phyloP scores from a whole-genome alignment of 2,113 vertebrate genomes.

The Taurulus bubalis region DNA sequence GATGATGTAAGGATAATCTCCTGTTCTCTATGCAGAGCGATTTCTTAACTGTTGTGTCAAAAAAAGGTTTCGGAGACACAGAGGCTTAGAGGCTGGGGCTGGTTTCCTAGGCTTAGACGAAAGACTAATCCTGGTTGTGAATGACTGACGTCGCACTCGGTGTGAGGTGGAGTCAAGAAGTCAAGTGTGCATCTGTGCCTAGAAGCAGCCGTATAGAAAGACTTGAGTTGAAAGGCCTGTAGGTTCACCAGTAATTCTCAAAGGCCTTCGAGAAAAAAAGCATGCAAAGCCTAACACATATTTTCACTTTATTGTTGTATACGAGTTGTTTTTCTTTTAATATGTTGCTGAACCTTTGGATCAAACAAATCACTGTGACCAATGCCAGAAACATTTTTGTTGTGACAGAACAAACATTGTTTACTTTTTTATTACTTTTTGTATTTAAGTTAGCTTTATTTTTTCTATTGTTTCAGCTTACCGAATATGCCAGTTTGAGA shows the following conservation, averaged over 20 bases:
- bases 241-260: slow-evolving; percentile 50
- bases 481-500: slow-evolving; percentile 78
- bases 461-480: slow-evolving; percentile 69
- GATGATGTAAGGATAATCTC: slow-evolving; percentile 63
- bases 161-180: slow-evolving; percentile 37
- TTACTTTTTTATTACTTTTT: slow-evolving; percentile 76
- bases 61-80: slow-evolving; percentile 41
- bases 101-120: slow-evolving; percentile 58
- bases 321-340: slow-evolving; percentile 67
- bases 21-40: slow-evolving; percentile 77
- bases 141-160: slow-evolving; percentile 13
- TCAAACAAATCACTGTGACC: slow-evolving; percentile 86
- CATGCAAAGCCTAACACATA: slow-evolving; percentile 61
- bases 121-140: slow-evolving; percentile 38
- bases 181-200: slow-evolving; percentile 57
- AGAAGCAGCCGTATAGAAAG: slow-evolving; percentile 51
- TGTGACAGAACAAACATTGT: slow-evolving; percentile 69
- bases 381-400: slow-evolving; percentile 75
- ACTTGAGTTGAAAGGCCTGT: slow-evolving; percentile 40
- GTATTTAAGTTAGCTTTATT: slow-evolving; percentile 74
- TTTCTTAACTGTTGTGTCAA: slow-evolving; percentile 63
- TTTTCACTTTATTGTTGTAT: slow-evolving; percentile 65
- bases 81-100: slow-evolving; percentile 48
- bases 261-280: slow-evolving; percentile 59
- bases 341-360: slow-evolving; percentile 73